These are phyloP conservation scores for Poeciliopsis presidionis DNA, from an alignment of 2,797 vertebrate species.

Conservation along the genomic window DNA sequence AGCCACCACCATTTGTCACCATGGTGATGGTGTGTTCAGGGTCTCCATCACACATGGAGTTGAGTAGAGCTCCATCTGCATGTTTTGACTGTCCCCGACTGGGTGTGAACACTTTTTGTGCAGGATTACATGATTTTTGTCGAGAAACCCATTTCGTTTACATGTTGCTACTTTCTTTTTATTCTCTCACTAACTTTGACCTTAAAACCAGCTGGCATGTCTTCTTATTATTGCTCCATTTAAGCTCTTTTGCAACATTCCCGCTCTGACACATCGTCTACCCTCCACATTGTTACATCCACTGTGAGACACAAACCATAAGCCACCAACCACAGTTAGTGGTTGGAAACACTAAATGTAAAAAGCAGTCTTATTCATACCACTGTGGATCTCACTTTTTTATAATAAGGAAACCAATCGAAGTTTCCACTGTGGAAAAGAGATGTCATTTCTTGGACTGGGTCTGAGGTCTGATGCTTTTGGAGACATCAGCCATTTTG, in stretches of 20 bases:
- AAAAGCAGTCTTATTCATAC: constrained; percentile 30
- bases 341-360: constrained; percentile 36
- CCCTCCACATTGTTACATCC: not conserved
- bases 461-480: constrained; percentile 29
- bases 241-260: constrained; percentile 23
- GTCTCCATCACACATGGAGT: not conserved
- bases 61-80: not conserved
- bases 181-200: constrained; percentile 32
- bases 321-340: constrained; percentile 20
- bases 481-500: constrained; percentile 41
- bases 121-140: not conserved
- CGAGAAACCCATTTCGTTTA: constrained; percentile 19
- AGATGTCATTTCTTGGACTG: constrained; percentile 36
- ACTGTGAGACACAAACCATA: not conserved
- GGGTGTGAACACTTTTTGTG: not conserved
- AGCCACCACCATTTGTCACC: not conserved
- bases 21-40: not conserved
- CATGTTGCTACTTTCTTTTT: constrained; percentile 34
- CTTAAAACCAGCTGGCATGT: not conserved
- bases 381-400: constrained; percentile 33
- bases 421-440: constrained; percentile 56
- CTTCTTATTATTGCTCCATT: constrained; percentile 16
- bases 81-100: not conserved
- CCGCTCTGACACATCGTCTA: not conserved
- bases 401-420: constrained; percentile 21